Base-by-base conservation (phyloP, 2,888 invertebrate genomes). In the Eristalinus aeneus region DNA sequence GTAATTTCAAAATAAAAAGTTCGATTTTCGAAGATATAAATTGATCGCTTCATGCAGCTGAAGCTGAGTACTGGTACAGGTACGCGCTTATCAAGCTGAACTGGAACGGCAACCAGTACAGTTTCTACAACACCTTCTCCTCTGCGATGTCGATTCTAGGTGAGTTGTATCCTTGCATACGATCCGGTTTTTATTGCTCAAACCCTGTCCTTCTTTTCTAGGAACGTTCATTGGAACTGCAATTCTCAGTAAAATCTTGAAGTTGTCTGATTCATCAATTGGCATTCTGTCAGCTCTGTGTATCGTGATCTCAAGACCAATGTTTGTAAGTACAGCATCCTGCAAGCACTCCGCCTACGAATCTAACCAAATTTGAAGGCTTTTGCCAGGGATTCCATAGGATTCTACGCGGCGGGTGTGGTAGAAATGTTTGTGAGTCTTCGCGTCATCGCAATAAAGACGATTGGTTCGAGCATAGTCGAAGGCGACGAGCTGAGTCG, bases 151-250 rank as follows among this genome's bases (percentile, higher is more conserved):
- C 90, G 9, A 87, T 92, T 53, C 81, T 90, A 32, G 91, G 91
- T 90, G 79, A 82, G 81, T 73, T 23, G 9, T 0, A 1, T 34
- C 12, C 20, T 2, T 6, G 3, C 22, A 8, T 5, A 1, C 22
- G 5, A 27, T 3, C 10, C 56, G 16, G 16, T 8, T 23, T 22
- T 23, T 12, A 5, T 11, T 3, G 1, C 11, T 22, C 56, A 23
- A 11, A 11, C 0, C 36, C 34, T 75, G n/a, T 46, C 65, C 60
- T 63, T 71, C 87, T 2, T 27, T 27, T 88, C 12, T 12, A 89
- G 92, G 93, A 16, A 93, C 93, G 5, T 91, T 92, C 22, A 89
- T 93, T 80, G 92, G 92, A 63, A 92, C 92, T 0, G 91, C 91
- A 1, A 89, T 92, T 11, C 88, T 93, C 1, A 92, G 92, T 82